Conservation (phyloP, 2,888 invertebrate species). For the Agapetus fuscipes region DNA sequence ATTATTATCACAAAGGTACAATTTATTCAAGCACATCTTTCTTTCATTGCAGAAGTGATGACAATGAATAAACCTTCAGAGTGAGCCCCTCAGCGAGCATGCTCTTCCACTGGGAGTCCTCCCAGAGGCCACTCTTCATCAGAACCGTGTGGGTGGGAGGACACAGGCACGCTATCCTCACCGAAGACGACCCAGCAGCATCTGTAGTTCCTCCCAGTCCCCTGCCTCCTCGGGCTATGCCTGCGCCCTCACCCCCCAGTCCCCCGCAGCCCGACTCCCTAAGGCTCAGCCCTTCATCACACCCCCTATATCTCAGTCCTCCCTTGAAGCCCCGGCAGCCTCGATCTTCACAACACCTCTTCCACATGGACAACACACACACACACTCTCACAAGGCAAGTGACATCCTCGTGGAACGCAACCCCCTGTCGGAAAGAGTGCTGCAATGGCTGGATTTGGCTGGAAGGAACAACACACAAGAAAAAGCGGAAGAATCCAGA, state of each 20-base stretch:
- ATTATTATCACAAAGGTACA: no score
- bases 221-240: constrained; percentile 34
- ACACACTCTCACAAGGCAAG: no score
- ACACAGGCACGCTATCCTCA: constrained; percentile 57
- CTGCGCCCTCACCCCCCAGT: constrained; percentile 24
- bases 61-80: no score
- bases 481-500: constrained; percentile 18
- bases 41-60: no score
- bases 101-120: constrained; percentile 53
- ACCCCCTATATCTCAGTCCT: constrained; percentile 29
- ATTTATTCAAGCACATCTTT: no score
- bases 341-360: no score
- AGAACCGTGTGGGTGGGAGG: constrained; percentile 64
- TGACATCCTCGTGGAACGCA: no score
- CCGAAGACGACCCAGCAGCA: constrained; percentile 49
- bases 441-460: constrained; percentile 73
- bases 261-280: constrained; percentile 29
- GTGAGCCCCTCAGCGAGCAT: no score
- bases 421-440: constrained; percentile 55
- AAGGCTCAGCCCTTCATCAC: constrained; percentile 29
- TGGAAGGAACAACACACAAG: constrained; percentile 44
- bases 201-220: constrained; percentile 25
- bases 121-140: constrained; percentile 51
- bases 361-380: no score
- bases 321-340: constrained; percentile 25